Evolutionary conservation across 2,888 invertebrate genomes (phyloP), one percentile per base, ranked within the genome.

Genomic region (Smittia aterrima): DNA sequence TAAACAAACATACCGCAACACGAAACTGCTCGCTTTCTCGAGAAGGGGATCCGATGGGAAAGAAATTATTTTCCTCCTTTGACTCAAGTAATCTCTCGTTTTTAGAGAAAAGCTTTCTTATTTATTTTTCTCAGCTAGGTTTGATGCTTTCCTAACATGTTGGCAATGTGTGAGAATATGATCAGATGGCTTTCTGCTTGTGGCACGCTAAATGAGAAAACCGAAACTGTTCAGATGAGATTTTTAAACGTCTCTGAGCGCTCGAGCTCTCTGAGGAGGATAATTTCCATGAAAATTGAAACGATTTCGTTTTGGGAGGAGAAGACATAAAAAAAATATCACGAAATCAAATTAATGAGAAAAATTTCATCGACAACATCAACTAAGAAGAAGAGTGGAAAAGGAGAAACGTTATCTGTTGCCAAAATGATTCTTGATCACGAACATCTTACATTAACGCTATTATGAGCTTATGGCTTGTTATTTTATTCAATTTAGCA

Each of bases 361-460:
- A 71, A 68, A 68, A 53, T 9, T 13, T 47, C 20, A 38, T 47
- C 24, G 7, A 11, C 53, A 47, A 6, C 32, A 32, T 32, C 32
- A 32, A 32, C 32, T 32, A 4, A 2, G 24, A 6, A 18, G 11
- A 4, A 58, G n/a, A 13, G n/a, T 13, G 64, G 16, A 25, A 27
- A 27, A 64, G 7, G 4, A 25, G 25, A 58, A 58, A 58, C 18
- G 58, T 18, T 71, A 27, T 54, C n/a, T 47, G 13, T 58, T 58
- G 40, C 38, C 24, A 62, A 72, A 72, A 62, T 38, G 72, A 72
- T 40, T 72, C 71, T 71, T 71, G 71, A 71, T 71, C 71, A 71
- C 71, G 71, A 68, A 68, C 71, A 71, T 71, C 71, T 71, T 71
- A 71, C 71, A 71, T 71, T 71, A 71, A 25, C 58, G 58, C 71